Base-by-base conservation (phyloP, 2,113 vertebrate genomes). In the Trematocara marginatum region DNA sequence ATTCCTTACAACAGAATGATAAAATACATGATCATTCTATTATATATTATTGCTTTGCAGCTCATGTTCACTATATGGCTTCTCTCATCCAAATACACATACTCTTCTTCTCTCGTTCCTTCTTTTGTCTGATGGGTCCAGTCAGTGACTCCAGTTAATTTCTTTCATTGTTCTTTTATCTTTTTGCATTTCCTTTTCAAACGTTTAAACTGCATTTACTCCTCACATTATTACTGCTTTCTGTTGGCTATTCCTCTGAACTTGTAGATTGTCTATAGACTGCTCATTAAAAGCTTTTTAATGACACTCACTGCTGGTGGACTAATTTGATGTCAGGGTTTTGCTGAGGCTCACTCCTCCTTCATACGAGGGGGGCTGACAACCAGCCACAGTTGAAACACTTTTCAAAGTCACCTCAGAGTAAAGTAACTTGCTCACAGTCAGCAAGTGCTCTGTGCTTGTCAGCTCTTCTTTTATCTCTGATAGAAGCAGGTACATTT, bases 391-490 rank as follows among this genome's bases (percentile, higher is more conserved):
- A 49, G 23, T 8, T 3, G 6, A 76, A 81, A 80, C 66, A 79
- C 66, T 81, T 84, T n/a, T 78, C 85, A 87, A 82, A 82, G 89
- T 56, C 89, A 79, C 52, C 85, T 80, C 54, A 23, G 66, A 45
- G 40, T 71, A 71, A 71, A 47, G 23, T 71, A 71, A 71, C 40
- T 71, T 26, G 38, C 66, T 45, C 40, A 45, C 40, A 26, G 40
- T 45, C 66, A 45, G 38, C 12, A 16, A 29, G 40, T 15, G 40
- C 66, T 71, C 40, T 45, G 40, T 26, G 66, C 42, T 45, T 45
- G 38, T 45, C 66, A 47, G 7, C 40, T 45, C 13, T 26, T 45
- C 40, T 71, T 71, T 71, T 45, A 71, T 45, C 66, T 71, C 20
- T 71, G 66, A 71, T 26, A 45, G 20, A 45, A 71, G 66, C 66